phyloP scores from a whole-genome alignment of 2,113 vertebrate genomes.

The Myrmophylax atrothorax region DNA sequence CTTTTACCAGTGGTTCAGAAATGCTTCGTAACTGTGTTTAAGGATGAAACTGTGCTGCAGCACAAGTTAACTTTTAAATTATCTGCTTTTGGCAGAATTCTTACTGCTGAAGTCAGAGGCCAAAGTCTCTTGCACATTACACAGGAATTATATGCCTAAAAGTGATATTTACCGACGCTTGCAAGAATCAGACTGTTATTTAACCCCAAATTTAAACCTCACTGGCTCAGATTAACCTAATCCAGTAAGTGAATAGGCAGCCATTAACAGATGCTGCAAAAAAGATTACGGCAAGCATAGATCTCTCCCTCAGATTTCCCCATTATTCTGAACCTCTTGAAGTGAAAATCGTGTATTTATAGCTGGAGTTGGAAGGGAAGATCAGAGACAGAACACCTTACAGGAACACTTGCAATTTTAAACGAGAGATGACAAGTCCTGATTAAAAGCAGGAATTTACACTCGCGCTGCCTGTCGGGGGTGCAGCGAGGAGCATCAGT shows the following conservation, averaged over 20 bases:
- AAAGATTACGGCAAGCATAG: neutral
- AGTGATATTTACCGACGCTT: neutral
- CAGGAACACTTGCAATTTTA: neutral
- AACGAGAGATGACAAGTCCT: neutral
- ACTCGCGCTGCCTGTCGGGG: neutral
- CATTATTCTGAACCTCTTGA: neutral
- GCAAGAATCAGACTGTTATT: neutral
- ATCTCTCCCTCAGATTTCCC: neutral
- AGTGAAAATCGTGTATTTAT: neutral
- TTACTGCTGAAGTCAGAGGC: neutral
- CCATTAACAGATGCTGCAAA: neutral
- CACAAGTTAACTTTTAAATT: neutral
- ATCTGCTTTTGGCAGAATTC: neutral
- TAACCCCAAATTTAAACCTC: neutral
- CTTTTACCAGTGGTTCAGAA: neutral
- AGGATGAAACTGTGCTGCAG: neutral
- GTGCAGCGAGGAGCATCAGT: neutral
- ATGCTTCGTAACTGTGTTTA: neutral
- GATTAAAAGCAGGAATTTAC: neutral
- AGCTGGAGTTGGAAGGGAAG: neutral
- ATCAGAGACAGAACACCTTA: neutral
- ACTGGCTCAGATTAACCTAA: neutral
- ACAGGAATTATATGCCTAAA: neutral
- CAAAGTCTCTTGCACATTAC: neutral
- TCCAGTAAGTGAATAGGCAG: rapidly evolving